Evolutionary conservation across 53 echinoderm and acorn worm species (phyloP).

Genomic region (Astropecten irregularis): DNA sequence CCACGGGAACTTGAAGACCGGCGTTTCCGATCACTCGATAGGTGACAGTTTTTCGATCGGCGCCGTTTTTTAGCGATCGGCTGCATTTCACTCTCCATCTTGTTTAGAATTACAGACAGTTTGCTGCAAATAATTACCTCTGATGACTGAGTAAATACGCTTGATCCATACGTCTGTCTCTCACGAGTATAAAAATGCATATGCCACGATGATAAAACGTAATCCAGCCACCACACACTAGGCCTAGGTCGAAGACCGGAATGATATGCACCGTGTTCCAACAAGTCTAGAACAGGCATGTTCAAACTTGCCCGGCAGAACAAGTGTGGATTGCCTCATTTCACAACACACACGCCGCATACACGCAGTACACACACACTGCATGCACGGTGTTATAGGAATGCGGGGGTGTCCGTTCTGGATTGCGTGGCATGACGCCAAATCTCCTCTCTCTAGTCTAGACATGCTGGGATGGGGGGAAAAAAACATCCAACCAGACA

Average conservation of each 20-base stretch:
- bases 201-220: slow-evolving; percentile 19
- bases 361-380: too few relatives aligned
- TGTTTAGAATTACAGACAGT: too few relatives aligned
- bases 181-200: slow-evolving; percentile 44
- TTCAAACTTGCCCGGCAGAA: slow-evolving; percentile 60
- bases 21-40: too few relatives aligned
- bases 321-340: too few relatives aligned
- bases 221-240: too few relatives aligned
- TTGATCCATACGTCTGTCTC: slow-evolving; percentile 51
- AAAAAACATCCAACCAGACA: slow-evolving; percentile 52
- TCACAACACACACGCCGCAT: not conserved
- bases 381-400: too few relatives aligned
- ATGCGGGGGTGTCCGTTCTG: slow-evolving; percentile 46
- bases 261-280: slow-evolving; percentile 60
- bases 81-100: slow-evolving; percentile 27
- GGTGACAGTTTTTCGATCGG: slow-evolving; percentile 16
- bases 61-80: slow-evolving; percentile 14
- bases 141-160: not conserved
- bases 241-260: slow-evolving; percentile 58
- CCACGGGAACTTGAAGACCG: slow-evolving; percentile 31
- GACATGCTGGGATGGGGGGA: slow-evolving; percentile 53
- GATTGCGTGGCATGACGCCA: slow-evolving; percentile 40
- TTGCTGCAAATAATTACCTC: too few relatives aligned
- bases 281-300: slow-evolving; percentile 55
- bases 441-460: slow-evolving; percentile 50